phyloP scores from a whole-genome alignment of 2,797 vertebrate genomes.

The Muscicapa striata region DNA sequence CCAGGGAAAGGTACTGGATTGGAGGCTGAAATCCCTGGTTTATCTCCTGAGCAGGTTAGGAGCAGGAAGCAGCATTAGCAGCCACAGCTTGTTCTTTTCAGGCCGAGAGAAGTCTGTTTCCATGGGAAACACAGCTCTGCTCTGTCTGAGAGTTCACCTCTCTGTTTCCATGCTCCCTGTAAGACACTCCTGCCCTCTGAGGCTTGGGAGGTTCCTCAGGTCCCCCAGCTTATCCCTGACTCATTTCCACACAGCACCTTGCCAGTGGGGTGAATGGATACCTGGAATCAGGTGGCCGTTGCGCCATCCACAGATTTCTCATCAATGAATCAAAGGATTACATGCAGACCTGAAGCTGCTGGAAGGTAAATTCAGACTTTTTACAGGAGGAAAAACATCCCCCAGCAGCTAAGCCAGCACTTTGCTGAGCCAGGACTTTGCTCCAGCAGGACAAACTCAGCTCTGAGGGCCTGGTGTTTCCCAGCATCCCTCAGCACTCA shows the following conservation, averaged over 20 bases:
- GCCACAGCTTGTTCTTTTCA: not conserved
- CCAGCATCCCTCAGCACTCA: not conserved
- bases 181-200: not conserved
- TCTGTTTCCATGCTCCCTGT: not conserved
- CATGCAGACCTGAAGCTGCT: not conserved
- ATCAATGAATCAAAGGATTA: not conserved
- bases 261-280: not conserved
- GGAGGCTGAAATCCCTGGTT: conserved; percentile 36
- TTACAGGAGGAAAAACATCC: not conserved
- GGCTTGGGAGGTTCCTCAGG: not conserved
- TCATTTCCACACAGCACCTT: not conserved
- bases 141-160: fast-evolving
- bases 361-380: not conserved
- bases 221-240: not conserved
- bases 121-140: not conserved
- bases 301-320: not conserved
- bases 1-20: conserved; percentile 1
- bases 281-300: not conserved
- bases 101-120: not conserved
- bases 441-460: not conserved
- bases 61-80: conserved; percentile 36
- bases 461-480: fast-evolving
- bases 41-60: conserved; percentile 52
- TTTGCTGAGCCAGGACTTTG: not conserved
- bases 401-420: not conserved